A percentile compares a stretch with the other conserved stretches of the same genome.
Conservation (phyloP, 2,113 vertebrate species). For the Pogona vitticeps region DNA sequence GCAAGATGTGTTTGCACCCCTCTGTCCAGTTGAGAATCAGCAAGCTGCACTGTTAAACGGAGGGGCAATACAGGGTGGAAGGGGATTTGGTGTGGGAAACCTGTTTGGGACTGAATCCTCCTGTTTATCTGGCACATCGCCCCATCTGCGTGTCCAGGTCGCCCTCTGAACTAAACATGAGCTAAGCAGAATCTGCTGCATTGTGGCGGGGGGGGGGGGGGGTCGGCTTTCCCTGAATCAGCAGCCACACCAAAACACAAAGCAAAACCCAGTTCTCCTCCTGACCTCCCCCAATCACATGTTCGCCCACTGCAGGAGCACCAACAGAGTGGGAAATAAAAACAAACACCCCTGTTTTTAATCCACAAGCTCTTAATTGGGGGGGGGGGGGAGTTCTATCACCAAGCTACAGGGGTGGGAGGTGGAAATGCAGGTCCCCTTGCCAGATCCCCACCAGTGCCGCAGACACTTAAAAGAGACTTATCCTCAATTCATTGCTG, state of each 20-base stretch:
- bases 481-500: neutral
- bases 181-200: neutral
- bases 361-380: neutral
- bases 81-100: neutral
- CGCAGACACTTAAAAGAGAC: neutral
- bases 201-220: neutral
- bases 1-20: neutral
- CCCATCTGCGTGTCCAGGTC: neutral
- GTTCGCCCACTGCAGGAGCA: neutral
- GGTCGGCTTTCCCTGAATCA: conserved; percentile 5
- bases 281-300: neutral
- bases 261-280: conserved; percentile 37
- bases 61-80: too few species aligned
- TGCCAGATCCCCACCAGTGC: neutral
- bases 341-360: conserved; percentile 16
- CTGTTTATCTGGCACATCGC: neutral
- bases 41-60: neutral
- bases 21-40: neutral
- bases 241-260: neutral
- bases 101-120: neutral
- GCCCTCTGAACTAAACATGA: neutral
- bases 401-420: neutral
- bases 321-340: neutral
- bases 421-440: too few species aligned
- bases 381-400: neutral